phyloP scores from a whole-genome alignment of 2,888 invertebrate genomes.

The Schrankia costaestrigalis region DNA sequence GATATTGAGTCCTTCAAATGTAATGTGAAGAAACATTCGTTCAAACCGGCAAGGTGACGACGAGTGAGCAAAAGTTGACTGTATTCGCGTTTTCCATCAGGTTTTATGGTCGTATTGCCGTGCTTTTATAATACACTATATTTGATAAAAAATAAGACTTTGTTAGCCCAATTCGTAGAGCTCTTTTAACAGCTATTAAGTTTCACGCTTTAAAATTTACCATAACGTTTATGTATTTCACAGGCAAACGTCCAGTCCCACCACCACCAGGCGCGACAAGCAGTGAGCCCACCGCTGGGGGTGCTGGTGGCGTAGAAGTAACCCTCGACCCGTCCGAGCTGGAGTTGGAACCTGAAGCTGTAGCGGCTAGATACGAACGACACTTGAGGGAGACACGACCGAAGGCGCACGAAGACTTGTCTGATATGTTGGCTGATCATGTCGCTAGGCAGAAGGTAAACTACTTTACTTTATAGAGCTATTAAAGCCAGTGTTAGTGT shows the following conservation, averaged over 20 bases:
- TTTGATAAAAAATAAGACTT: too few species aligned
- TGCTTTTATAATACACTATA: too few species aligned
- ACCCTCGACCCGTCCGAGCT: constrained; percentile 98
- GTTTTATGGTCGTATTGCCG: too few species aligned
- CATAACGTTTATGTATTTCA: background rate
- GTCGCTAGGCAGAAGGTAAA: constrained; percentile 95
- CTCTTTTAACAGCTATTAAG: too few species aligned
- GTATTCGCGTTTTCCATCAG: too few species aligned
- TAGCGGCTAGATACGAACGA: constrained; percentile 97
- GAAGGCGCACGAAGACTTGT: constrained; percentile 95
- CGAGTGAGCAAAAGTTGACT: too few species aligned
- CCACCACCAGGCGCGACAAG: constrained; percentile 32
- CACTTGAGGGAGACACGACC: constrained; percentile 96
- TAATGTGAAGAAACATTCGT: too few species aligned
- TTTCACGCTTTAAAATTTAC: too few species aligned
- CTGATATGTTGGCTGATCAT: constrained; percentile 99
- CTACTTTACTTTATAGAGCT: background rate
- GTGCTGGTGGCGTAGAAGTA: constrained; percentile 91
- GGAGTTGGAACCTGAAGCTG: constrained; percentile 96
- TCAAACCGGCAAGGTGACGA: too few species aligned
- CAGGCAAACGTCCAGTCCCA: constrained; percentile 48
- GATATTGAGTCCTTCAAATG: too few species aligned
- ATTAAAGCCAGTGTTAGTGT: too few species aligned
- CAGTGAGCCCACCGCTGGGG: constrained; percentile 40
- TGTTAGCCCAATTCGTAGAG: too few species aligned